Evolutionary conservation across 2,113 vertebrate species (phyloP).

Genomic region (Kobus ellipsiprymnus): DNA sequence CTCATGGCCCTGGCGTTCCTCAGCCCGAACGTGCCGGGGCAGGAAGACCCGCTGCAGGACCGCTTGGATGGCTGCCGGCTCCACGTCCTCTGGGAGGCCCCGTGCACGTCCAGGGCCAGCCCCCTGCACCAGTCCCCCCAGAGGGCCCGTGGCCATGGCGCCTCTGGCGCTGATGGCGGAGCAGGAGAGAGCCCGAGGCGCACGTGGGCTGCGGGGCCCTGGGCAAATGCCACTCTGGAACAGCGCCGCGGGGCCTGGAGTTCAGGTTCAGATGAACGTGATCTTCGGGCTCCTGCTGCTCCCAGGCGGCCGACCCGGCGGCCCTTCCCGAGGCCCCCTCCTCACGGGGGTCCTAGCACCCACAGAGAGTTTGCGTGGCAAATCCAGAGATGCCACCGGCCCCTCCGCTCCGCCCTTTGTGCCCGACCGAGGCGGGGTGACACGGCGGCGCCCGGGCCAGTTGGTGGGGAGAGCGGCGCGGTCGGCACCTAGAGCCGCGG

Average conservation of each 20-base stretch:
- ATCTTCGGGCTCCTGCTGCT: not conserved
- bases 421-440: not conserved
- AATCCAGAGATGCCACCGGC: not conserved
- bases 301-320: not conserved
- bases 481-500: not conserved
- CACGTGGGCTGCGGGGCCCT: not conserved
- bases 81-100: not conserved
- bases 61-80: not conserved
- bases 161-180: not conserved
- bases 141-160: not conserved
- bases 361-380: not conserved
- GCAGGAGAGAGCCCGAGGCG: not conserved
- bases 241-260: not conserved
- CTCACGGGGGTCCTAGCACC: not conserved
- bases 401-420: not conserved
- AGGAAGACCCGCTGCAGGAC: not conserved
- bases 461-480: not conserved
- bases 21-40: constrained; percentile 4
- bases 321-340: not conserved
- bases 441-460: not conserved
- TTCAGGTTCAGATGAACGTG: not conserved
- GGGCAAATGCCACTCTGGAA: not conserved
- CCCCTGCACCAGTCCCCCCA: not conserved
- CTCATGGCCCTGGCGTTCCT: not conserved
- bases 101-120: not conserved